A percentile compares a stretch with the other conserved stretches of the same genome.
Evolutionary conservation across 2,797 vertebrate species (phyloP).

Genomic region (Tinamus major): DNA sequence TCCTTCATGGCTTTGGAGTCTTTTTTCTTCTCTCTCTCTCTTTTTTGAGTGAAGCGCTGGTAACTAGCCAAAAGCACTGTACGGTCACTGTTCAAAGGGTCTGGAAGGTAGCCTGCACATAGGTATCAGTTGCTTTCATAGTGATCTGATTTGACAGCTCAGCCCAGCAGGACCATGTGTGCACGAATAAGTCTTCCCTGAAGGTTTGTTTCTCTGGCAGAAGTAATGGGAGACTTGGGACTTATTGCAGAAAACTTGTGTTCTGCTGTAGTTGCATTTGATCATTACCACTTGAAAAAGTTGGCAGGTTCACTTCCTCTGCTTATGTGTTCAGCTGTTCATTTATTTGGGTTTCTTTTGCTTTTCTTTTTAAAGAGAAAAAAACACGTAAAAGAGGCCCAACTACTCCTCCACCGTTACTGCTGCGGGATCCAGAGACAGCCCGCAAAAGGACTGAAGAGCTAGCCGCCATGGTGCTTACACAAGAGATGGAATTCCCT

Average conservation of each 20-base stretch:
- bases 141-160: background rate
- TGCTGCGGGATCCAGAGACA: conserved; percentile 85
- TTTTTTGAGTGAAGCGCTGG: background rate
- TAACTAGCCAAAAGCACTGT: background rate
- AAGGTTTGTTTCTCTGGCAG: background rate
- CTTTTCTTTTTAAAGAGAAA: conserved; percentile 78
- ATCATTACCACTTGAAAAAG: too few relatives aligned
- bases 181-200: background rate
- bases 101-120: background rate
- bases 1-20: background rate
- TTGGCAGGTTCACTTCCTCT: background rate
- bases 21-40: background rate
- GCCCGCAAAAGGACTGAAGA: conserved; percentile 82
- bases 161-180: background rate
- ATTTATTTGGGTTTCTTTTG: background rate
- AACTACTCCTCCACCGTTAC: conserved; percentile 80
- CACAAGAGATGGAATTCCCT: conserved; percentile 67
- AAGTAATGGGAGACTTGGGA: background rate
- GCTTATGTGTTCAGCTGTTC: background rate
- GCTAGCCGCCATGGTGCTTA: conserved; percentile 84
- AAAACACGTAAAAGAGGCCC: conserved; percentile 70
- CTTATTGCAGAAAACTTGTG: background rate
- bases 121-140: background rate
- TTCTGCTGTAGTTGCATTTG: background rate
- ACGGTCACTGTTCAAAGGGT: fast-evolving